Conservation (phyloP, 2,113 vertebrate species). For the Corydoras maculifer region DNA sequence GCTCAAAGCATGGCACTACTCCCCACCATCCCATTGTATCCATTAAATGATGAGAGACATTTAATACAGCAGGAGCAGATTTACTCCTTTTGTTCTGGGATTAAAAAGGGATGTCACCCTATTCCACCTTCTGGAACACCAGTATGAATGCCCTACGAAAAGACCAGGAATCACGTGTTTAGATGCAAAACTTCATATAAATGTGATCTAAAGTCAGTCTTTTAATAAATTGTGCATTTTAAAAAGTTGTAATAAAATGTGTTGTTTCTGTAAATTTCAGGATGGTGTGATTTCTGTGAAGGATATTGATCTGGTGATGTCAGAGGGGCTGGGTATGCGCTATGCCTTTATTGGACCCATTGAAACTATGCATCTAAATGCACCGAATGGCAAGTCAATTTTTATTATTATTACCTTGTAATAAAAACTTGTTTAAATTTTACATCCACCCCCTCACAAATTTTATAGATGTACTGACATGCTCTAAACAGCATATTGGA, state of each 20-base stretch:
- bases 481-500: too few species aligned
- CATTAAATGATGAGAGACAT: constrained; percentile 52
- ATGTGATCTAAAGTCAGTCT: too few species aligned
- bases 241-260: too few species aligned
- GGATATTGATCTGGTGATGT: constrained; percentile 94
- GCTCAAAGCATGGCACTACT: constrained; percentile 37
- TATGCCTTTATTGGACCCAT: constrained; percentile 93
- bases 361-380: constrained; percentile 97
- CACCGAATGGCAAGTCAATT: constrained; percentile 65
- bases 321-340: constrained; percentile 91
- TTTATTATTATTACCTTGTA: background rate
- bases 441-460: too few species aligned
- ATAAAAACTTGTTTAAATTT: background rate
- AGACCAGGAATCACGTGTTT: too few species aligned
- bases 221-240: too few species aligned
- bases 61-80: constrained; percentile 49
- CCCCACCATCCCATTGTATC: constrained; percentile 45
- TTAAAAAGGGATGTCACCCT: constrained; percentile 29
- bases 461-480: too few species aligned
- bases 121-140: too few species aligned
- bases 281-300: constrained; percentile 83
- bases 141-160: too few species aligned
- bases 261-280: constrained; percentile 55
- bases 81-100: constrained; percentile 34
- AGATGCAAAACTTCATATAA: too few species aligned